Base-by-base conservation (phyloP, 2,797 vertebrate species). In the Spinibarbus caldwelli region DNA sequence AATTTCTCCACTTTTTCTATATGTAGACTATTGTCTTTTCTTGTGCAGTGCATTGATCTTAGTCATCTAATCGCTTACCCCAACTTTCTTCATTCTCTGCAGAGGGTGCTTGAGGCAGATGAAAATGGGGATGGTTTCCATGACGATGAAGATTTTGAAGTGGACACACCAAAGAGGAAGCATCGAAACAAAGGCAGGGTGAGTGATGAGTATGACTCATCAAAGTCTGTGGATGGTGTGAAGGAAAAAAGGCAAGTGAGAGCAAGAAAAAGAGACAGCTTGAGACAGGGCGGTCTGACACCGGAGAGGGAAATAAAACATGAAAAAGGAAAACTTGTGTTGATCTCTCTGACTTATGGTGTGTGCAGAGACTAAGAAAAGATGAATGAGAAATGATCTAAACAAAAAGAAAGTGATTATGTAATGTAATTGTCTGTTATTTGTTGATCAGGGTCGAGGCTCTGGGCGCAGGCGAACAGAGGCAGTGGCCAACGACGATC, bases 51-150 rank as follows among this genome's bases (percentile, higher is more conserved):
- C 29, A 67, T 79, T 79, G 38, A 52, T 71, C 70, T 67, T n/a
- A 45, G 7, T 38, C 19, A 80, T 41, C 59, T 59, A 62, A 52
- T 64, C 21, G 19, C 70, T 68, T 76, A 36, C n/a, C 29, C 26
- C 0, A 54, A 66, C 47, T 59, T 71, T 59, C 52, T 21, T 54
- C 31, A 17, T 82, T 45, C 31, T 79, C 88, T 90, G 75, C 85
- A 99, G 98, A 96, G 97, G 90, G 98, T 99, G 90, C 94, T 99
- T 90, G 98, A 98, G 92, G 97, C 97, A 52, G 98, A 99, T 80
- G 98, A 99, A 92, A 98, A 98, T 54, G 96, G 96, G 52, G 97
- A 99, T 86, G 96, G 97, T 92, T 97, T 95, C 91, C 96, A 97
- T 1, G 98, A 99, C 67, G 97, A 99, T 49, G 98, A 99, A 23